Evolutionary conservation across 2,797 vertebrate genomes (phyloP), one percentile per base, ranked within the genome.

Genomic region (Labeo calbasu): DNA sequence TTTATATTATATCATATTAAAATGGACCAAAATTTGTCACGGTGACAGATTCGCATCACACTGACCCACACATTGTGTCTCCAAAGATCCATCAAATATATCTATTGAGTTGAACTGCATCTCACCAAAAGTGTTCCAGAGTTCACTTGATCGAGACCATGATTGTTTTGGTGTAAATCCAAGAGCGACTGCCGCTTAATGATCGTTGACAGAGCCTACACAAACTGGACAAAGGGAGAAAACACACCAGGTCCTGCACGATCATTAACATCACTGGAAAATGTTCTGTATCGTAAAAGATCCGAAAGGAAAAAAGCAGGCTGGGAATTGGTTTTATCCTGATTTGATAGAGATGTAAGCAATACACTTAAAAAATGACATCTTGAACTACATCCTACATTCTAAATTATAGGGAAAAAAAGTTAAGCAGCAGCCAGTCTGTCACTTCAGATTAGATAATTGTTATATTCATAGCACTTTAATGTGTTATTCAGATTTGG

Each of bases 391-490:
- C 43, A 46, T 46, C 43, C 43, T 46, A 46, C 43, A 46, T 46
- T 46, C 43, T 46, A 46, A 46, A 46, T 46, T 46, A 10, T 46
- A 46, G 2, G 9, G 1, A 61, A 61, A 61, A 61, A 28, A 7
- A 12, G 14, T 17, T 32, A 65, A 65, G 25, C 3, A 57, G 6
- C 7, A 57, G 3, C 21, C 13, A 57, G 53, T 43, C 48, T 25
- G 55, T 79, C 76, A 84, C 70, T 63, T 23, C 10, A 68, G 13
- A 77, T 48, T 55, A 84, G 8, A 72, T 78, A 59, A 25, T n/a
- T 43, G 51, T 70, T 50, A 78, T 9, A 71, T 66, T 51, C 25
- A 25, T 36, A 36, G 32, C 55, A 79, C 13, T 28, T 36, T 57
- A 28, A 73, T 57, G 14, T 23, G 21, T 51, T 46, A n/a, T 61